Conservation (phyloP, 2,113 vertebrate genomes). For the Thinocorus orbignyianus region DNA sequence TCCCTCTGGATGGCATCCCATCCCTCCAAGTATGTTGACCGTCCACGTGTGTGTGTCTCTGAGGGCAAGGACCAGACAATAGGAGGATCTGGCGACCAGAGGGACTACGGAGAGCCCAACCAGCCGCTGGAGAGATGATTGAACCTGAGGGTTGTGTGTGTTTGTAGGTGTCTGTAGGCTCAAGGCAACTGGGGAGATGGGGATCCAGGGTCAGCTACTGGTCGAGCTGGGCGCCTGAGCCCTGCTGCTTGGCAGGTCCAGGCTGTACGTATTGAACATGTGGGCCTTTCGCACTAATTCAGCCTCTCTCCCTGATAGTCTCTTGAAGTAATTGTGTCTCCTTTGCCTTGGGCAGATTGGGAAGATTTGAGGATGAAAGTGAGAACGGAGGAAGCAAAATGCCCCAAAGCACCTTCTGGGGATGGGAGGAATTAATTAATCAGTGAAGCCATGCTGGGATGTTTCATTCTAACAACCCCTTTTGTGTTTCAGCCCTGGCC, state of each 20-base stretch:
- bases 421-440: background rate
- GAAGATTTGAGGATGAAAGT: background rate
- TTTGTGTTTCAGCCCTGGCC: conserved; percentile 89
- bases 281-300: background rate
- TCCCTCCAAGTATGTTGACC: background rate
- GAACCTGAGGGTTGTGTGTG: background rate
- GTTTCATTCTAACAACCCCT: background rate
- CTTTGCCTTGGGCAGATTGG: background rate
- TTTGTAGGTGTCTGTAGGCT: background rate
- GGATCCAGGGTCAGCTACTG: background rate
- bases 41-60: background rate
- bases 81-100: background rate
- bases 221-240: background rate
- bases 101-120: background rate
- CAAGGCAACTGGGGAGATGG: background rate
- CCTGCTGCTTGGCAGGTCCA: background rate
- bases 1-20: background rate
- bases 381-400: background rate
- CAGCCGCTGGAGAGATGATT: background rate
- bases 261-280: rapidly evolving
- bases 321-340: background rate
- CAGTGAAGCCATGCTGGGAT: background rate
- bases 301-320: background rate
- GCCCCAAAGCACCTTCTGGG: background rate
- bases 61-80: background rate